Conservation (phyloP, 1,140 invertebrate species). For the Euschistus heros region DNA sequence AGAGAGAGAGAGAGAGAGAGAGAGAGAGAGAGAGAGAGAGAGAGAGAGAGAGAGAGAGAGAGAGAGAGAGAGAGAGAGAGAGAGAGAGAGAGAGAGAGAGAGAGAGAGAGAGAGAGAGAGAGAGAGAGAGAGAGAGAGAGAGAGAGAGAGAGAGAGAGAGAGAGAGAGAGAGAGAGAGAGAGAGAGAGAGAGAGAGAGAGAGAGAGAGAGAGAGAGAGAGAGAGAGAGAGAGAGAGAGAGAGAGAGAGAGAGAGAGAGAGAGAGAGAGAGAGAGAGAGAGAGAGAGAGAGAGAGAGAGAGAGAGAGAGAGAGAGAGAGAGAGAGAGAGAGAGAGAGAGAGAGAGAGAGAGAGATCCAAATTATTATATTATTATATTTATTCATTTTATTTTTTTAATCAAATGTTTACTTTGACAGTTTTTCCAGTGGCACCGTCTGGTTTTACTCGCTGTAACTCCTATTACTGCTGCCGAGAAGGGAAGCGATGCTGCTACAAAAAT, state of each 20-base stretch:
- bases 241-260: constrained; percentile 14
- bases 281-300: constrained; percentile 14
- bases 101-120: neutral
- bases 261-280: constrained; percentile 14
- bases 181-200: constrained; percentile 15
- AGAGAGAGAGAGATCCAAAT: constrained; percentile 14
- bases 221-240: constrained; percentile 14
- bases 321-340: constrained; percentile 13
- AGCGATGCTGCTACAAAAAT: no score
- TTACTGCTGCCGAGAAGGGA: no score
- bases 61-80: constrained; percentile 14
- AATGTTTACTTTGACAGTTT: no score
- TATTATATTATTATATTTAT: no score
- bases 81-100: neutral
- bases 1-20: neutral
- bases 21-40: neutral
- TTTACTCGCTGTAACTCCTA: no score
- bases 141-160: constrained; percentile 18
- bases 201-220: constrained; percentile 14
- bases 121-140: constrained; percentile 12
- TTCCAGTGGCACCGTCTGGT: no score
- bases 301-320: constrained; percentile 10
- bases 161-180: constrained; percentile 13
- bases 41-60: constrained; percentile 24
- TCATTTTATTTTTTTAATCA: no score